Evolutionary conservation across 2,113 vertebrate genomes (phyloP), one percentile per base, ranked within the genome.

Genomic region (Grantiella picta): DNA sequence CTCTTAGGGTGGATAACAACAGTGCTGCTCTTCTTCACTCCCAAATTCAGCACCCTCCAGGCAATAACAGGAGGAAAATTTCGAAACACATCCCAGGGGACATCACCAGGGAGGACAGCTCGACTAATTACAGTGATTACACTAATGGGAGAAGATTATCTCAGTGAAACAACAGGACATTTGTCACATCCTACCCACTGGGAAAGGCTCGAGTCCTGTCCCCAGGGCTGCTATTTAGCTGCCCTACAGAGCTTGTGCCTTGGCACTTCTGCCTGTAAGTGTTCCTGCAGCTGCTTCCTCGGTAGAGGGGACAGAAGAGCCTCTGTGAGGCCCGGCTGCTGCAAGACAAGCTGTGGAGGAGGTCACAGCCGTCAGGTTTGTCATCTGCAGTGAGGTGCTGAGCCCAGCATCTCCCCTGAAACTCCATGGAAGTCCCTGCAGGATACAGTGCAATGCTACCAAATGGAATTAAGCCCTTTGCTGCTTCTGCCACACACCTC

Each of bases 111-210:
- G 12, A 94, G 64, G 52, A 75, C 42, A 83, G 83, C 52, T 44
- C 56, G 77, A 91, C 69, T 89, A 77, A 94, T 78, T 75, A 75
- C 47, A 84, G 60, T 56, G 52, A 92, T 91, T 49, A 91, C 40
- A 71, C 40, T 91, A 95, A 91, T 36, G 17, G 44, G 35, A 92
- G 53, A 77, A 81, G 44, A 92, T 92, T 59, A 84, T 91, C 60
- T 91, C 94, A 71, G 20, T 52, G 83, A 86, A 93, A 94, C 44
- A 94, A 60, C 69, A 78, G 86, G 89, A 63, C 44, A 42, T 93
- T 79, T 90, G 89, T 89, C 82, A 95, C 60, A 49, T 63, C 52
- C 68, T 21, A 47, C 47, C 42, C 68, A 18, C 4, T 0, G 66
- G 49, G n/a, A 72, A 82, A 89, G 56, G 76, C 29, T 42, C 20